Base-by-base conservation (phyloP, 2,888 invertebrate species). In the Notocelia uddmanniana region DNA sequence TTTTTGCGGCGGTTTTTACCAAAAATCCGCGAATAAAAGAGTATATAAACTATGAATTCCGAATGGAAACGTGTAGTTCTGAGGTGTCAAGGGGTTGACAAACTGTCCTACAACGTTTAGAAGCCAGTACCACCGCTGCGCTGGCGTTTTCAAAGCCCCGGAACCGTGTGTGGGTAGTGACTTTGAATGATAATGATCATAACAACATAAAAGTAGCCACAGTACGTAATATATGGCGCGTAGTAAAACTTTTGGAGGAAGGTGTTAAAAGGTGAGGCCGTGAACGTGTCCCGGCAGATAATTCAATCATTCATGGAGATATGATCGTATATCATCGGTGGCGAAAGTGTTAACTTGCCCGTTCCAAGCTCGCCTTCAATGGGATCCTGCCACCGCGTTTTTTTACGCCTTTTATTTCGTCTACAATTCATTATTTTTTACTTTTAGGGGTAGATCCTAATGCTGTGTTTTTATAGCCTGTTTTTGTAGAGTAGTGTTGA, bases 251-350 rank as follows among this genome's bases (percentile, higher is more conserved):
- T 90, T 89, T 85, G 85, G 88, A 90, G 86, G 91, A 89, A 92
- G 93, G 92, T 91, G 92, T 93, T 90, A 93, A 93, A 92, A 92
- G 92, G 88, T 86, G 84, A 83, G 81, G 80, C 86, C 82, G 85
- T 83, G 89, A 86, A 91, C 91, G 91, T 92, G 92, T 92, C 91
- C 80, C 85, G 86, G 85, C 85, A 88, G 90, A 92, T 89, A 90
- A 93, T 92, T 92, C 92, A 90, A 93, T 93, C 92, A 92, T 91
- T 93, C 92, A 92, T 90, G 84, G 81, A 87, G 89, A 89, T 89
- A 91, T 90, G 86, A 91, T 90, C 92, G 87, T 92, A 90, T 90
- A 92, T 92, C 93, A 92, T 91, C 86, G 82, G 85, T 84, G 85
- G 89, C 88, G 85, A 92, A 92, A 91, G 91, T 91, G 91, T 91